These are phyloP conservation scores for Sturnus vulgaris DNA, from an alignment of 2,113 vertebrate species.

Conservation along the genomic window DNA sequence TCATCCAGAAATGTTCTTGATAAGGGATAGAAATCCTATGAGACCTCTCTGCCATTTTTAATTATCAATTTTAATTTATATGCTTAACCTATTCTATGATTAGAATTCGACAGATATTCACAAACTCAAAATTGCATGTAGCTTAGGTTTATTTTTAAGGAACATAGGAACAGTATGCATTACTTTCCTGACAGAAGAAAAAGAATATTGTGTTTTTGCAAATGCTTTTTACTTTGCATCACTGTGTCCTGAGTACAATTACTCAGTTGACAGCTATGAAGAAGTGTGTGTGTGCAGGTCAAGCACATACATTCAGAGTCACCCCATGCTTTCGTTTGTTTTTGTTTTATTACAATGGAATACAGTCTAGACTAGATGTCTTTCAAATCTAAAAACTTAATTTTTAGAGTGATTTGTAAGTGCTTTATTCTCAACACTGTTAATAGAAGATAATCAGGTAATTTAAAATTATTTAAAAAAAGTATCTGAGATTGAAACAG, in stretches of 20 bases:
- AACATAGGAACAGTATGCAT: not conserved
- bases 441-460: not conserved
- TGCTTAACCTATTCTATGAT: fast-evolving
- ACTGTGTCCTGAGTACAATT: not conserved
- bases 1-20: not conserved
- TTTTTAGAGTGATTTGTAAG: not conserved
- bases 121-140: not conserved
- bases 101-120: not conserved
- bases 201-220: not conserved
- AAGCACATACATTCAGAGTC: not conserved
- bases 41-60: not conserved
- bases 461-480: not conserved
- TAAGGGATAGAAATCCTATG: not conserved
- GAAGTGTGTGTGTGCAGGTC: not conserved
- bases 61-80: not conserved
- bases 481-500: not conserved
- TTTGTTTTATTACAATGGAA: not conserved
- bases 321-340: not conserved
- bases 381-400: not conserved
- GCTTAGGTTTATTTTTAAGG: not conserved
- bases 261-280: not conserved
- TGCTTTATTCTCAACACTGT: not conserved
- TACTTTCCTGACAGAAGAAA: not conserved
- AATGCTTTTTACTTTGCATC: not conserved
- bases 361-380: not conserved